Conservation (phyloP, 2,113 vertebrate genomes). For the Larimichthys polyactis region DNA sequence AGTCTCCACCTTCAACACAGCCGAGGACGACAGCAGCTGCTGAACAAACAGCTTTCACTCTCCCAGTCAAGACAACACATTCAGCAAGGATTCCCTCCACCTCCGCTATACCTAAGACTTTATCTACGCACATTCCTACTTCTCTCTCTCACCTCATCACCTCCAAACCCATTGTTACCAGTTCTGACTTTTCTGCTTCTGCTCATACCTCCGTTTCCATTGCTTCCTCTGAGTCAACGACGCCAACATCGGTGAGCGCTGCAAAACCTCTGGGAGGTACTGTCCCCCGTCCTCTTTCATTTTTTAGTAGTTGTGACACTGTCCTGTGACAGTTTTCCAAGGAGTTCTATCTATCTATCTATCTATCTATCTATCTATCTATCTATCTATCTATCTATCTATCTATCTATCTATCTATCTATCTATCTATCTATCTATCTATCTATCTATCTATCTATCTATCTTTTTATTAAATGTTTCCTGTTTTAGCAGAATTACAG, state of each 20-base stretch:
- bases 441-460: too few relatives aligned
- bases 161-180: background rate
- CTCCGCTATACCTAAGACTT: background rate
- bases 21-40: background rate
- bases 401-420: too few relatives aligned
- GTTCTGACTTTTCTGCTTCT: background rate
- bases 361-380: too few relatives aligned
- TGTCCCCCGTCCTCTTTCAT: background rate
- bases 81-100: background rate
- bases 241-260: background rate
- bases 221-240: background rate
- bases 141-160: conserved; percentile 19
- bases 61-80: background rate
- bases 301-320: background rate
- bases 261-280: conserved; percentile 26
- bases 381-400: too few relatives aligned
- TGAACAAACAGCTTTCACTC: background rate
- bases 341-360: too few relatives aligned
- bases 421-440: too few relatives aligned
- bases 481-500: background rate
- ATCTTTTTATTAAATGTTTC: too few relatives aligned
- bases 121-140: background rate
- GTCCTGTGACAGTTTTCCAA: background rate
- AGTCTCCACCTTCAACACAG: background rate
- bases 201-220: background rate